phyloP scores from a whole-genome alignment of 2,113 vertebrate genomes.

The Morone saxatilis region DNA sequence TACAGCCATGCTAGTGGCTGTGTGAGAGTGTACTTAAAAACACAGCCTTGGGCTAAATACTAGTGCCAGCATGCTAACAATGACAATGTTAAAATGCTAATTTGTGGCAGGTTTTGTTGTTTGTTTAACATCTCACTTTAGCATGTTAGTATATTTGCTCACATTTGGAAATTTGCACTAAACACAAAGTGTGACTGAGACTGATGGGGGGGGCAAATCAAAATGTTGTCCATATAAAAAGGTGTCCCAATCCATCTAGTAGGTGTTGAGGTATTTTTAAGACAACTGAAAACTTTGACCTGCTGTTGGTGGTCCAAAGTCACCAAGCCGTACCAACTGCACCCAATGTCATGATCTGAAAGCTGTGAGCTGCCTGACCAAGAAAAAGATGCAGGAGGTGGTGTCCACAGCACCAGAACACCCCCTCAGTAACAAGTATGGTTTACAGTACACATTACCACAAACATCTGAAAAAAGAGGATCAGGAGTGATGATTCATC shows the following conservation, averaged over 20 bases:
- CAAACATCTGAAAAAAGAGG: background rate
- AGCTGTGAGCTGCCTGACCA: background rate
- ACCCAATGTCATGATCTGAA: background rate
- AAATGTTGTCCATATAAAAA: no score
- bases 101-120: no score
- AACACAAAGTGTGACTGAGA: no score
- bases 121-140: no score
- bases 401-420: background rate
- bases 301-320: background rate
- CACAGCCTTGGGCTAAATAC: background rate
- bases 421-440: background rate
- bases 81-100: no score
- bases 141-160: no score
- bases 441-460: background rate
- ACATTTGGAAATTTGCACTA: no score
- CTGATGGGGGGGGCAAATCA: no score
- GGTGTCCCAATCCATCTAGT: background rate
- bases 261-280: background rate
- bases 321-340: no score
- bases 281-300: background rate
- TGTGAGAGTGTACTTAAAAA: background rate
- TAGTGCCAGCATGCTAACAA: background rate
- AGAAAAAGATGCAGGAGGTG: background rate
- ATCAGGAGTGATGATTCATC: conserved; percentile 28
- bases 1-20: background rate